Percentiles rank a stretch among this genome's conserved stretches.
Evolutionary conservation across 2,888 invertebrate species (phyloP).

Genomic region (Eristalinus sepulchralis): DNA sequence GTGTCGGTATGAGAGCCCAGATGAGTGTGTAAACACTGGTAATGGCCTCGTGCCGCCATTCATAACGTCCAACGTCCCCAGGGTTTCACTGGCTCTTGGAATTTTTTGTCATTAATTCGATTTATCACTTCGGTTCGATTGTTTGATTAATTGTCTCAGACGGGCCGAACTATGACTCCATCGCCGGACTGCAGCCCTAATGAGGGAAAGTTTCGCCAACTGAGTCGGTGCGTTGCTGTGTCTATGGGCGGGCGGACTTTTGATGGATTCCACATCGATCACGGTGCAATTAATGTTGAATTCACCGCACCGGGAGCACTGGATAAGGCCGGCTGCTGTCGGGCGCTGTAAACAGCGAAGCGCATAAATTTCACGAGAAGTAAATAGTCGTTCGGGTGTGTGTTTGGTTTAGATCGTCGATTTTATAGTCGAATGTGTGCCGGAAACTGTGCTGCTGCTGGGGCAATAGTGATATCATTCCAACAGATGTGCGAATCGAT

Average conservation of each 20-base stretch:
- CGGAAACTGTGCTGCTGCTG: not conserved
- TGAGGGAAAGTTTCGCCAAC: not conserved
- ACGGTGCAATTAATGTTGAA: slow-evolving; percentile 13
- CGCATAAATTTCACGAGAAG: slow-evolving; percentile 17
- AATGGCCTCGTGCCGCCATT: slow-evolving; percentile 15
- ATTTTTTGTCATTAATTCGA: slow-evolving; percentile 36
- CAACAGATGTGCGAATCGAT: not conserved
- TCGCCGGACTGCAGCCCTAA: not conserved
- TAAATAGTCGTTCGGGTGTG: slow-evolving; percentile 20
- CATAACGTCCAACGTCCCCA: not conserved
- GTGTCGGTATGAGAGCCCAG: not conserved
- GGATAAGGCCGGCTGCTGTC: not conserved
- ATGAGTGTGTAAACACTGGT: slow-evolving; percentile 26
- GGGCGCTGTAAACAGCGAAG: not conserved
- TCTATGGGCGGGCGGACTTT: not conserved
- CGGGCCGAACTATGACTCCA: not conserved
- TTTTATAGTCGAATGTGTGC: not conserved
- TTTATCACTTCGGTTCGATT: slow-evolving; percentile 9
- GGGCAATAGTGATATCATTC: not conserved
- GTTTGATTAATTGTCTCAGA: slow-evolving; percentile 18
- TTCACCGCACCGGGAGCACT: not conserved
- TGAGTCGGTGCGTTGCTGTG: not conserved
- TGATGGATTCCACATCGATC: slow-evolving; percentile 25
- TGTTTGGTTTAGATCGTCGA: not conserved
- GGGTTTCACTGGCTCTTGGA: not conserved